Evolutionary conservation across 2,113 vertebrate species (phyloP).

Genomic region (Onychostruthus taczanowskii): DNA sequence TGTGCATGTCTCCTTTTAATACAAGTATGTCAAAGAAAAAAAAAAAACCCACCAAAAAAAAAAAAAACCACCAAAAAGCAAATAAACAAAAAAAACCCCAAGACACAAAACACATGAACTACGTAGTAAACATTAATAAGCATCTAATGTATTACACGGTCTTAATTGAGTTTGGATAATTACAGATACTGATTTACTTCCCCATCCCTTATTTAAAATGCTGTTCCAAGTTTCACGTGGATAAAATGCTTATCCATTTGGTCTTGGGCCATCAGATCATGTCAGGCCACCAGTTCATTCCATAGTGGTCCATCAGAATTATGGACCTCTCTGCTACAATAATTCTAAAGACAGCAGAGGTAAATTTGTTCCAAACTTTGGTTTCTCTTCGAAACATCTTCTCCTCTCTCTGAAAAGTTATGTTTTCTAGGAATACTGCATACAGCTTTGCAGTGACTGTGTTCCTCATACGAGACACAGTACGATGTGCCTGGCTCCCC

Average conservation of each 20-base stretch:
- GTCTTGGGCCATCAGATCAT: not conserved
- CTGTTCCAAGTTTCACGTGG: not conserved
- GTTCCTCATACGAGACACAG: accelerated
- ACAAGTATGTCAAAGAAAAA: not conserved
- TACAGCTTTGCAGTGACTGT: not conserved
- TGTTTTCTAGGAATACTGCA: not conserved
- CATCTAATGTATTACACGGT: not conserved
- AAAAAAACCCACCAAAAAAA: no score
- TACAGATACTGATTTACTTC: not conserved
- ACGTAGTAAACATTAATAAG: not conserved
- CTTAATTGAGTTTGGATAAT: not conserved
- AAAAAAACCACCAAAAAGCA: not conserved
- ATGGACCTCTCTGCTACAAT: not conserved
- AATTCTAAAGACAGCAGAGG: not conserved
- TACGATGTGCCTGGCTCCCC: not conserved
- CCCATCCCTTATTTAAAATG: accelerated
- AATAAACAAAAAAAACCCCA: not conserved
- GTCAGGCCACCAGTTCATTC: not conserved
- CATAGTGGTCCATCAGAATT: not conserved
- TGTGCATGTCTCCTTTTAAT: not conserved
- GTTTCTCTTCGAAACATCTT: not conserved
- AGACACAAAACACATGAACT: not conserved
- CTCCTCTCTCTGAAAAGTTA: no score
- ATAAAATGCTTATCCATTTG: not conserved
- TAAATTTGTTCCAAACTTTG: not conserved